Conservation (phyloP, 2,797 vertebrate genomes). For the Alfaro cultratus region DNA sequence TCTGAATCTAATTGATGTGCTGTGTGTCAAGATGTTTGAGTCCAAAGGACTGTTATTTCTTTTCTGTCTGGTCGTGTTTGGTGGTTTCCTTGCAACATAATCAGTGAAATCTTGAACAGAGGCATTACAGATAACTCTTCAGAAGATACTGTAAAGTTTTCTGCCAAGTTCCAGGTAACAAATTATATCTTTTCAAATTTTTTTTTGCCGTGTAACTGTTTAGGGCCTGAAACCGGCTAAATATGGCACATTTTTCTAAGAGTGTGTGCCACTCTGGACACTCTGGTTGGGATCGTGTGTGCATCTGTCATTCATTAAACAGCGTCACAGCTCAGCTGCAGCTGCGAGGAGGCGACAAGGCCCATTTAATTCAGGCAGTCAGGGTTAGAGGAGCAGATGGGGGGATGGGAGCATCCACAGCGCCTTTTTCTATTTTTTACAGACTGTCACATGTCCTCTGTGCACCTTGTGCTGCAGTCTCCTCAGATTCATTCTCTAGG, state of each 20-base stretch:
- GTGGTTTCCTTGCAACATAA: constrained; percentile 18
- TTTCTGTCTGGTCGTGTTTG: background rate
- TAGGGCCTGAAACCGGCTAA: constrained; percentile 10
- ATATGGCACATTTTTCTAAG: constrained; percentile 24
- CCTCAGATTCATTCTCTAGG: constrained; percentile 33
- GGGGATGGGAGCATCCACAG: constrained; percentile 44
- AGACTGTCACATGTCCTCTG: constrained; percentile 49
- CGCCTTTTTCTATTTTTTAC: constrained; percentile 29
- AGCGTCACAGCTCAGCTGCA: constrained; percentile 47
- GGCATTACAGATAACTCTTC: background rate
- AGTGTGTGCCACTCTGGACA: constrained; percentile 8
- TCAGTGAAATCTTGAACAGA: constrained; percentile 35
- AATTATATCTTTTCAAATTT: background rate
- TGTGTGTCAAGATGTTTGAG: constrained; percentile 21
- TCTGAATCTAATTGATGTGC: constrained; percentile 37
- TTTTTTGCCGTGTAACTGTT: constrained; percentile 17
- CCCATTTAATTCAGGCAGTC: constrained; percentile 57
- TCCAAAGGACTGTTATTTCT: constrained; percentile 20
- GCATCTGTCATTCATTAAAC: constrained; percentile 48
- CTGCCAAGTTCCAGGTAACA: background rate
- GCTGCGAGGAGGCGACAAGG: constrained; percentile 56
- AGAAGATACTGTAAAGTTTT: background rate
- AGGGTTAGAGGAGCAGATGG: constrained; percentile 35
- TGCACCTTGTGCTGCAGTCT: constrained; percentile 42
- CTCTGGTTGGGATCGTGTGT: constrained; percentile 26